These are phyloP conservation scores for Nephotettix cincticeps DNA, from an alignment of 1,140 invertebrate species.

Conservation along the genomic window DNA sequence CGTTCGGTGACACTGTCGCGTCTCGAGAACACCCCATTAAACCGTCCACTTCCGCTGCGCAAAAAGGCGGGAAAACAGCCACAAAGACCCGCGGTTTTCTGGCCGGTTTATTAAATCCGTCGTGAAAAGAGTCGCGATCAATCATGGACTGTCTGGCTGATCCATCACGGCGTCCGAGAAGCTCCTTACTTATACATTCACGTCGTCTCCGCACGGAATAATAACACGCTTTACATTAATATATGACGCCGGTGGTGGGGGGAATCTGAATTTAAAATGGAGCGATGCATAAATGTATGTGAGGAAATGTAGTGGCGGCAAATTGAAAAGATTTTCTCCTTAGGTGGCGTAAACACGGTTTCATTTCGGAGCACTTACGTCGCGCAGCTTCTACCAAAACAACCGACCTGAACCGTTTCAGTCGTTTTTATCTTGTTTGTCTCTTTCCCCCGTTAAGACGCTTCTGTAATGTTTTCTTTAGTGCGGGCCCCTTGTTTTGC, in stretches of 20 bases:
- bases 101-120: constrained; percentile 38
- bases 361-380: constrained; percentile 5
- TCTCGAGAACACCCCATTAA: no score
- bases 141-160: constrained; percentile 34
- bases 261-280: constrained; percentile 44
- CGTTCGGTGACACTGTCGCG: no score
- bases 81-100: not conserved
- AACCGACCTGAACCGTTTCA: constrained; percentile 9
- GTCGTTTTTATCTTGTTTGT: constrained; percentile 19
- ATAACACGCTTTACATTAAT: constrained; percentile 55
- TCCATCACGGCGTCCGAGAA: constrained; percentile 35
- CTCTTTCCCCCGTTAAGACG: not conserved
- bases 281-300: constrained; percentile 40
- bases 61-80: no score
- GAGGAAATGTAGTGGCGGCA: constrained; percentile 28
- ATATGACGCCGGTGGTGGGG: constrained; percentile 46
- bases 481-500: not conserved
- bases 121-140: constrained; percentile 36
- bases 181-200: constrained; percentile 53
- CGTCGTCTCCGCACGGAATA: constrained; percentile 54
- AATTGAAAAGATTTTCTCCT: constrained; percentile 24
- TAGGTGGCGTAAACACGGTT: constrained; percentile 19
- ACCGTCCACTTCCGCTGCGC: not conserved
- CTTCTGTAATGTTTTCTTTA: constrained; percentile 17
- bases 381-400: constrained; percentile 4